Evolutionary conservation across 2,888 invertebrate species (phyloP).

Genomic region (Synanthedon tipuliformis): DNA sequence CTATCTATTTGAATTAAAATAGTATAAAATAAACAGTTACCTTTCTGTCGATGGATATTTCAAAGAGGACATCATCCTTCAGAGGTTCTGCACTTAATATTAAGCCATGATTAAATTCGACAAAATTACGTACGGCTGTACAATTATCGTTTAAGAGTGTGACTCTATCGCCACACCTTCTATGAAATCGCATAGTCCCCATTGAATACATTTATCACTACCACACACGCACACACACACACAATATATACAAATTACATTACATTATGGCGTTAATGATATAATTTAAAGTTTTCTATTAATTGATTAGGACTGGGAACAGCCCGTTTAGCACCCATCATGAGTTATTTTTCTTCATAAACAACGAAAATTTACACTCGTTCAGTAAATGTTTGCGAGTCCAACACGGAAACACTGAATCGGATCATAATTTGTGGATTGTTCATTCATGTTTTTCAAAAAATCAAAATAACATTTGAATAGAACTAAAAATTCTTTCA

Average conservation of each 20-base stretch:
- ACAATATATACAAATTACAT: too few relatives aligned
- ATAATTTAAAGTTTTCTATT: neutral
- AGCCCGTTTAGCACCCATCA: conserved; percentile 14
- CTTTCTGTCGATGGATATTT: conserved; percentile 90
- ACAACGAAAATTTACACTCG: neutral
- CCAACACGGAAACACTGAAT: too few relatives aligned
- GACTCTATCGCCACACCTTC: conserved; percentile 86
- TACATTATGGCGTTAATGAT: too few relatives aligned
- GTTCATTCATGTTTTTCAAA: too few relatives aligned
- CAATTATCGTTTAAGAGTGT: conserved; percentile 85
- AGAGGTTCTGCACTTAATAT: conserved; percentile 86
- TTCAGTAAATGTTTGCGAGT: too few relatives aligned
- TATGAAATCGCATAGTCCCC: conserved; percentile 75
- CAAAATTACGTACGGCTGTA: conserved; percentile 83
- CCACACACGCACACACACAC: neutral
- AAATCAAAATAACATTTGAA: too few relatives aligned
- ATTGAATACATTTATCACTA: neutral
- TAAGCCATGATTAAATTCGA: conserved; percentile 89
- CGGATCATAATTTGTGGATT: too few relatives aligned
- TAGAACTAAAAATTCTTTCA: too few relatives aligned
- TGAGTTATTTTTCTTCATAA: conserved; percentile 5
- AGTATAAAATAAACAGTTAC: conserved; percentile 51
- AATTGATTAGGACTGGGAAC: conserved; percentile 9
- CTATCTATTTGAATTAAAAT: too few relatives aligned
- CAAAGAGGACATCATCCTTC: conserved; percentile 84